Conservation (phyloP, 2,888 invertebrate species). For the Nasonia oneida region DNA sequence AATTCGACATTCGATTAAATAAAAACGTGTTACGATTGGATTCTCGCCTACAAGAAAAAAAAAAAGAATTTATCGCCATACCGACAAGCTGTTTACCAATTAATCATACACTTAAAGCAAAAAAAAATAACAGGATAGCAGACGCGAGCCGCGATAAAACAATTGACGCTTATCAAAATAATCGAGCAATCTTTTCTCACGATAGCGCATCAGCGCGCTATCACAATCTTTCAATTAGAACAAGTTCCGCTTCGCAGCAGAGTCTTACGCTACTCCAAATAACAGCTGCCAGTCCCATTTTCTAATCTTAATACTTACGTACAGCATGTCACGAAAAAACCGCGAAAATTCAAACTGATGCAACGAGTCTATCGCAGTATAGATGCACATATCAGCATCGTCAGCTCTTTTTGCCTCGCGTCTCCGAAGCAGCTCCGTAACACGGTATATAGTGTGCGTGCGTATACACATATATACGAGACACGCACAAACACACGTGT, state of each 20-base stretch:
- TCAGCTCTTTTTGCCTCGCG: neutral
- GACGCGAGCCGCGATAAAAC: neutral
- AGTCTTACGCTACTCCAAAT: neutral
- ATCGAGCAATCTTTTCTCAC: conserved; percentile 10
- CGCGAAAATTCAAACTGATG: neutral
- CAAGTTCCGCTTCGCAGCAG: neutral
- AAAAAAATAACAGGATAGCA: neutral
- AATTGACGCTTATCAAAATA: conserved; percentile 6
- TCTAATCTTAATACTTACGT: neutral
- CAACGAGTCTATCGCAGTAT: no score
- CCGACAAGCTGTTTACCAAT: neutral
- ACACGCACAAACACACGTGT: neutral
- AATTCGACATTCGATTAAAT: no score
- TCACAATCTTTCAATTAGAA: conserved; percentile 5
- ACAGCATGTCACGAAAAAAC: neutral
- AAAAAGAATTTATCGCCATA: neutral
- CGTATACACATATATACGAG: neutral
- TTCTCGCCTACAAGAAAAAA: neutral
- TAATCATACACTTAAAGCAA: neutral
- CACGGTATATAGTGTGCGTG: neutral
- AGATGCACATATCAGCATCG: neutral
- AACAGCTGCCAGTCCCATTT: neutral
- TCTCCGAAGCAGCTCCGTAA: neutral
- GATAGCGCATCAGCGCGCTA: neutral
- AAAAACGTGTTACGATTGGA: no score